These are phyloP conservation scores for Teleogryllus occipitalis DNA, from an alignment of 1,140 invertebrate species.

Conservation along the genomic window DNA sequence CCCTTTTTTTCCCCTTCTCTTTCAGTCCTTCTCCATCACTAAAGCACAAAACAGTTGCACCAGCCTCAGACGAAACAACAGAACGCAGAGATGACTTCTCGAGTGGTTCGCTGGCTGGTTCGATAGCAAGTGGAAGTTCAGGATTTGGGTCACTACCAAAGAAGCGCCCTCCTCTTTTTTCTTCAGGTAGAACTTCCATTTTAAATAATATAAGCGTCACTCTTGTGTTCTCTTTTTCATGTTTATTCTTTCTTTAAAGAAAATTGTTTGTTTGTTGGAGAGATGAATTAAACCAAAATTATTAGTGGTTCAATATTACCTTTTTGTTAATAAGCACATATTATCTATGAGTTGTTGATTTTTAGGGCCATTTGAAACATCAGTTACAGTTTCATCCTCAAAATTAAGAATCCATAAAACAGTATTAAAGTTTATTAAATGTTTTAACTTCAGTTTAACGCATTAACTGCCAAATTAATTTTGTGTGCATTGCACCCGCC, in stretches of 20 bases:
- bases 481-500: too few species aligned
- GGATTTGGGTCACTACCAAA: slow-evolving; percentile 76
- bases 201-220: neutral
- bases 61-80: slow-evolving; percentile 26
- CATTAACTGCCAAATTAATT: too few species aligned
- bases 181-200: slow-evolving; percentile 30
- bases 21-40: slow-evolving; percentile 57
- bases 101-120: slow-evolving; percentile 44
- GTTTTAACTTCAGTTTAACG: too few species aligned
- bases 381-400: too few species aligned
- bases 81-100: slow-evolving; percentile 32
- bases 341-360: neutral
- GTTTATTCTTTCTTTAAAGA: neutral
- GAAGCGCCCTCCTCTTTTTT: slow-evolving; percentile 52
- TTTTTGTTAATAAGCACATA: too few species aligned
- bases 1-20: slow-evolving; percentile 17
- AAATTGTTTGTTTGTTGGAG: neutral
- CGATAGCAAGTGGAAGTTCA: slow-evolving; percentile 65
- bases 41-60: slow-evolving; percentile 49
- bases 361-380: too few species aligned
- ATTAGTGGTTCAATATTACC: neutral
- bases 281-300: neutral
- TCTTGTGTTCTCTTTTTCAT: neutral
- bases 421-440: too few species aligned
- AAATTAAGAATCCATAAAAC: too few species aligned